These are phyloP conservation scores for Eonycteris spelaea DNA, from an alignment of 2,113 vertebrate species.

Conservation along the genomic window DNA sequence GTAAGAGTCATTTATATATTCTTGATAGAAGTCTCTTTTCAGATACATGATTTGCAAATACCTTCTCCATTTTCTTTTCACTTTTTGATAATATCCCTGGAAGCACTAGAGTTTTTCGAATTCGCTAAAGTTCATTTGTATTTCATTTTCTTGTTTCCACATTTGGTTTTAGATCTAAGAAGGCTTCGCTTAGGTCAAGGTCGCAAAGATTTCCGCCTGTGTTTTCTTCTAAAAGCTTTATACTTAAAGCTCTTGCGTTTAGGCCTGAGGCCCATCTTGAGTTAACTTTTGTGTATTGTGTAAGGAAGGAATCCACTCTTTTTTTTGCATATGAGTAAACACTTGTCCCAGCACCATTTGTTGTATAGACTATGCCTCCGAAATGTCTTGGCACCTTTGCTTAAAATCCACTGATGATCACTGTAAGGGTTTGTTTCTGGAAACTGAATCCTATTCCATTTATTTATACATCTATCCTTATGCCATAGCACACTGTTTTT, in stretches of 20 bases:
- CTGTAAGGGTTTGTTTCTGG: neutral
- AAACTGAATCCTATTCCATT: neutral
- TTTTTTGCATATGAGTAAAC: neutral
- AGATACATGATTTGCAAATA: neutral
- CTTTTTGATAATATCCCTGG: neutral
- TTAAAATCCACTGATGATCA: neutral
- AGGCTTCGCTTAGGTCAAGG: neutral
- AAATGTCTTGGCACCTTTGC: neutral
- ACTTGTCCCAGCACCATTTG: neutral
- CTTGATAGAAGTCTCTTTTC: neutral
- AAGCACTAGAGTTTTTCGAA: neutral
- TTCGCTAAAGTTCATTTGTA: neutral
- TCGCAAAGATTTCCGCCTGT: neutral
- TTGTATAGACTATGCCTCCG: neutral
- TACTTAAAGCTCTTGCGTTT: neutral
- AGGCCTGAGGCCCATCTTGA: neutral
- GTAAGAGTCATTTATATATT: neutral
- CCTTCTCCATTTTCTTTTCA: neutral
- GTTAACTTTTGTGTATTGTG: neutral
- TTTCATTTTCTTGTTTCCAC: neutral
- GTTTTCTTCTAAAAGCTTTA: neutral
- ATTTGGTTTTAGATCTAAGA: neutral
- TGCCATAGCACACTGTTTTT: neutral
- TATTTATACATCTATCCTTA: neutral
- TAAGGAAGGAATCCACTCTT: neutral